These are phyloP conservation scores for Porites rus DNA, from an alignment of 92 coral and sea anemone species.

Conservation along the genomic window DNA sequence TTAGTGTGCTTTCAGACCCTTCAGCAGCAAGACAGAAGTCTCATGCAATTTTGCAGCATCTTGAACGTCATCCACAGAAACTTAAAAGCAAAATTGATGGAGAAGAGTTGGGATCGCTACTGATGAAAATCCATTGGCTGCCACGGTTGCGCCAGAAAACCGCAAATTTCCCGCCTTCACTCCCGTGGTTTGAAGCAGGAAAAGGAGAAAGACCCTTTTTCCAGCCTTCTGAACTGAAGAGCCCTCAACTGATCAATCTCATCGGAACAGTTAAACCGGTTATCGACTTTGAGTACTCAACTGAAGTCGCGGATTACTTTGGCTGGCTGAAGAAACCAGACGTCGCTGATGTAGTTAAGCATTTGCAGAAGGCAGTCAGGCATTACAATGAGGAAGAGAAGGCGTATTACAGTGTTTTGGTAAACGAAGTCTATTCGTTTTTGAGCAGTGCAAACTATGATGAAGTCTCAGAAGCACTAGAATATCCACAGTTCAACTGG, in stretches of 20 bases:
- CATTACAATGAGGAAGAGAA: constrained; percentile 56
- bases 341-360: constrained; percentile 40
- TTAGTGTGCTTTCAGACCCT: neutral
- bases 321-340: constrained; percentile 63
- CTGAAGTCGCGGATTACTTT: constrained; percentile 32
- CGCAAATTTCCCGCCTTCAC: constrained; percentile 19
- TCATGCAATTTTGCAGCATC: constrained; percentile 40
- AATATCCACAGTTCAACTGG: neutral
- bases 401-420: constrained; percentile 32
- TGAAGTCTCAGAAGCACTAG: constrained; percentile 12
- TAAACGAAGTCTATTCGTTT: constrained; percentile 44
- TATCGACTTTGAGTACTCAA: constrained; percentile 27
- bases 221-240: constrained; percentile 53
- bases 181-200: constrained; percentile 17
- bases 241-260: constrained; percentile 30
- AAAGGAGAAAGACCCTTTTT: constrained; percentile 24
- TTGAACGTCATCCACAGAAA: constrained; percentile 23
- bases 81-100: neutral
- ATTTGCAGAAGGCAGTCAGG: constrained; percentile 35
- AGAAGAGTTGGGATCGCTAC: constrained; percentile 9
- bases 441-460: constrained; percentile 27
- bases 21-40: constrained; percentile 39
- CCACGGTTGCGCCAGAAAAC: constrained; percentile 34
- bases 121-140: constrained; percentile 45
- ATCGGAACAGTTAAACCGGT: constrained; percentile 62